Evolutionary conservation across 2,113 vertebrate genomes (phyloP), one percentile per base, ranked within the genome.

Genomic region (Psophia crepitans): DNA sequence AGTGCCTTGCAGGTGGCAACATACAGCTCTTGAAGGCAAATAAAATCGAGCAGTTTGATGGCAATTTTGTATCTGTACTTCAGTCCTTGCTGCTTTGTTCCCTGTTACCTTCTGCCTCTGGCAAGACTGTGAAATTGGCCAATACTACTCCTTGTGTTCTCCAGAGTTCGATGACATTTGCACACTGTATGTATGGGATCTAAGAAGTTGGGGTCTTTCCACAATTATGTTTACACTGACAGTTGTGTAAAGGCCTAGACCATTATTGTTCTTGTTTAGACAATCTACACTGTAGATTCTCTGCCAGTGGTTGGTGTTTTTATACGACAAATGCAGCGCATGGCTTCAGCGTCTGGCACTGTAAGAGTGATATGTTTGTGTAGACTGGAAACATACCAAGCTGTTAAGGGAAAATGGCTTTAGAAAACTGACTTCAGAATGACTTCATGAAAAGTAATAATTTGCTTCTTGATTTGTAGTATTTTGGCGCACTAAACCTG

Each of bases 391-490:
- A 79, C 14, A 69, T 8, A 90, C 35, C 65, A 71, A 92, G 53
- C 48, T 92, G 46, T 75, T 93, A 84, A 76, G 57, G 77, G 87
- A 85, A 90, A 95, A 78, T 33, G 65, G 66, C 77, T 91, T 85
- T 87, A 84, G 53, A 94, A 95, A 91, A 82, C 86, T 92, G 61
- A 73, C 74, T 92, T 82, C 73, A 82, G 84, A 87, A 89, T 71
- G 69, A 93, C 32, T 89, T 84, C 3, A 89, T 87, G 81, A 84
- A 95, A 96, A 94, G 64, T n/a, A 83, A 86, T 71, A 69, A 89
- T 87, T 92, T 78, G 48, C 60, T 84, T 89, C 95, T 83, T 79
- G 41, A 76, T 82, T 93, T 85, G 65, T 89, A 91, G 58, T 86
- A 75, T 71, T 91, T 95, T 93, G 88, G 88, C 60, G 5, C 2